Evolutionary conservation across 2,797 vertebrate species (phyloP).

Genomic region (Cetoscarus ocellatus): DNA sequence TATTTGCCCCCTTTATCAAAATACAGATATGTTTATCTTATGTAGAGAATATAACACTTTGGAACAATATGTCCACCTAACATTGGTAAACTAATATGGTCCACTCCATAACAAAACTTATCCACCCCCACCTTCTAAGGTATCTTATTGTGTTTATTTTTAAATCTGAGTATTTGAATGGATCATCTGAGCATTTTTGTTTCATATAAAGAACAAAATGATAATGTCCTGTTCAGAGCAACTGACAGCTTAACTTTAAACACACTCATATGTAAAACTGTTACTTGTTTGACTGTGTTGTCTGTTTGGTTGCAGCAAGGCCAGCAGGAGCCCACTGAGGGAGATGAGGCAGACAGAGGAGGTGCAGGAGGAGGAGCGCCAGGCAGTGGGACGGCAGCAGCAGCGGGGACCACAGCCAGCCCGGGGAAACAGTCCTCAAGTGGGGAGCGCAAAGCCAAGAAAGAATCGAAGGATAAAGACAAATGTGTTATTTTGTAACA

Average conservation of each 20-base stretch:
- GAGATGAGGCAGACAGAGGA: slow-evolving; percentile 66
- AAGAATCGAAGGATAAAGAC: slow-evolving; percentile 91
- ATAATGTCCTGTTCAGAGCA: neutral
- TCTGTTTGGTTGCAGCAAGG: slow-evolving; percentile 59
- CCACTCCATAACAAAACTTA: no score
- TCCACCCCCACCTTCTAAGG: no score
- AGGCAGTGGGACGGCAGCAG: slow-evolving; percentile 48
- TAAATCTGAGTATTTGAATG: no score
- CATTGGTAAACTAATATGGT: no score
- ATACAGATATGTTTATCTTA: no score
- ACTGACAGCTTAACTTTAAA: neutral
- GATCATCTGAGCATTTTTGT: no score
- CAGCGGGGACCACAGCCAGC: slow-evolving; percentile 80
- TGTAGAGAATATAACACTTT: no score
- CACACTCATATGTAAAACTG: neutral
- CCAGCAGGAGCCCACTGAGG: slow-evolving; percentile 77
- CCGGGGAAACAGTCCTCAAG: slow-evolving; percentile 89
- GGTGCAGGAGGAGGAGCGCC: slow-evolving; percentile 50
- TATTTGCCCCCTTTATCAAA: no score
- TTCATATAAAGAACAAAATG: no score
- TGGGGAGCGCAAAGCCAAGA: slow-evolving; percentile 93
- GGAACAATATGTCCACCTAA: no score
- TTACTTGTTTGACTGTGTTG: slow-evolving; percentile 3
- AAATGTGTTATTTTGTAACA: slow-evolving; percentile 97
- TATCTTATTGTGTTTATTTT: no score